Evolutionary conservation across 2,797 vertebrate species (phyloP), one percentile per base, ranked within the genome.

Genomic region (Loriculus beryllinus): DNA sequence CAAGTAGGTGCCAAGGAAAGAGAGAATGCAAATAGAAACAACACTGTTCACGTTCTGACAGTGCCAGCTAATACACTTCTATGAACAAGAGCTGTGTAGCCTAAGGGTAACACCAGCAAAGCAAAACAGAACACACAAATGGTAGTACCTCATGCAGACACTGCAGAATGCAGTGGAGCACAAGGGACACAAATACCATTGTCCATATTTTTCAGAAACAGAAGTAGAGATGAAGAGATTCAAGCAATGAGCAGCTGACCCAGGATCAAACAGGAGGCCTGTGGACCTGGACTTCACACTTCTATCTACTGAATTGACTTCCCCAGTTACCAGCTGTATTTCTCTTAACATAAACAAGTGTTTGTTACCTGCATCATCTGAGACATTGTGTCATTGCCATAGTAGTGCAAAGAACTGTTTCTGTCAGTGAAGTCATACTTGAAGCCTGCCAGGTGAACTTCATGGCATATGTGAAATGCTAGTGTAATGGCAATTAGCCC

Each of bases 391-490:
- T 97, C 96, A 6, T 98, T 98, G 54, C 98, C 98, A 3, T 98
- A 98, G 94, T 98, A 98, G 88, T 98, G 98, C 95, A 98, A 97
- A 90, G 97, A 97, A 77, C 98, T 96, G 45, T 97, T 97, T 78
- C 93, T 94, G 77, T 98, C 97, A 45, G 93, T 85, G 82, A 98
- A 96, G 87, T 98, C 97, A 0, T 98, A 98, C 92, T 97, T 98
- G 90, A 98, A 98, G 57, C 98, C 98, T 56, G 98, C 98, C 75
- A 98, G 76, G 42, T 98, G 98, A 85, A 98, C 98, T 96, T 98
- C 98, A 7, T 97, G 97, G 93, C 98, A 98, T 68, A 98, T 96
- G 47, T 98, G 97, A 95, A 98, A 98, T 10, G 98, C 98, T 33
- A 98, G 16, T 0, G 98, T 95, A 90, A 98, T 97, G 57, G 98